Evolutionary conservation across 53 echinoderm and acorn worm genomes (phyloP), one percentile per base, ranked within the genome.

Genomic region (Echinometra lucunter): DNA sequence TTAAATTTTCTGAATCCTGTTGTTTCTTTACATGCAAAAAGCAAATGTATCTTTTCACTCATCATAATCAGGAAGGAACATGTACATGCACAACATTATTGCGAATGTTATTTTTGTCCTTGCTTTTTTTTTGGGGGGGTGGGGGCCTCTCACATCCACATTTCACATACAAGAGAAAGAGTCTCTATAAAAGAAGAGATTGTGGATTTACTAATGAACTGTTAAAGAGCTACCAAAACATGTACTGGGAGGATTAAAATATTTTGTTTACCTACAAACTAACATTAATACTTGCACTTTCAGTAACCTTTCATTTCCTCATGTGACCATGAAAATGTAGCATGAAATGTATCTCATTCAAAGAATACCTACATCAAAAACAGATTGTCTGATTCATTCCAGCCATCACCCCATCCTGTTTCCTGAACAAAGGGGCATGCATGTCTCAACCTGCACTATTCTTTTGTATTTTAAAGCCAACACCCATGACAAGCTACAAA

Each of bases 381-480:
- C 49, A 47, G 49, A 47, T 47, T 47, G 9, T 6, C 49, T 47
- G 49, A 4, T 63, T 8, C 16, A 35, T 16, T 34, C 72, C 32
- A 32, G 30, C 16, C 11, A 72, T 13, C 53, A 53, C 13, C 15
- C 35, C 72, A 72, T 32, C 35, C 34, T 35, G 35, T 13, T 72
- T 10, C 13, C 53, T 15, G 16, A 32, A 15, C 4, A 9, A 13
- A 0, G 30, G 16, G 12, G 35, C 53, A 35, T 72, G 13, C 72
- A 72, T 72, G 72, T 72, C 72, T 72, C 1, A 72, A 72, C 72
- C 72, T 72, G 72, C 32, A n/a, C n/a, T n/a, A n/a, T n/a, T n/a
- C n/a, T 34, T 30, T 32, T 70, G 7, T 70, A 10, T 60, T 12
- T 13, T 63, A 25, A 63, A 63, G 63, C 63, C 27, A 63, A 63